phyloP scores from a whole-genome alignment of 2,888 invertebrate genomes.

The Galerucella calmariensis region DNA sequence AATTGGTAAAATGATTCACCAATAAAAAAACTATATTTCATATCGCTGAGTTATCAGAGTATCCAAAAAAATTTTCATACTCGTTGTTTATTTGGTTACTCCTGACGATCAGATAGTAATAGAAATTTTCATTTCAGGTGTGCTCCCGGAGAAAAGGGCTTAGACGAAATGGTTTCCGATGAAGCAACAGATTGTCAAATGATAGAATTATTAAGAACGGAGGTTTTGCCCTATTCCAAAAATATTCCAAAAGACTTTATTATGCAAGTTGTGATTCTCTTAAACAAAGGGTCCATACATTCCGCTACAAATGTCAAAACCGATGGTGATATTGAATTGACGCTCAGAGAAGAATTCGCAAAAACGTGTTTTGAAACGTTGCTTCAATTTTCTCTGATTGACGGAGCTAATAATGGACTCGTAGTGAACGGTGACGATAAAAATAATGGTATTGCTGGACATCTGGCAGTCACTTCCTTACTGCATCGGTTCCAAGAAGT shows the following conservation, averaged over 20 bases:
- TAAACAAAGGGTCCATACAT: constrained; percentile 88
- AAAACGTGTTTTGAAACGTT: constrained; percentile 96
- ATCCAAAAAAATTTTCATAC: too few species aligned
- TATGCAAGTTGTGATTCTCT: constrained; percentile 82
- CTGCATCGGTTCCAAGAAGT: constrained; percentile 94
- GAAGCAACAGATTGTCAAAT: constrained; percentile 87
- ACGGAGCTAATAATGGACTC: constrained; percentile 71
- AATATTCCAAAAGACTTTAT: constrained; percentile 84
- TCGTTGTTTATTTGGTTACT: background rate
- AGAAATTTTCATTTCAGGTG: constrained; percentile 59
- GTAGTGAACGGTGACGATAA: constrained; percentile 64
- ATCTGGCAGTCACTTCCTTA: constrained; percentile 90
- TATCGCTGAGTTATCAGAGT: too few species aligned
- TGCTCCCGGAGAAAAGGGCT: constrained; percentile 69
- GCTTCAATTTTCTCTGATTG: constrained; percentile 89
- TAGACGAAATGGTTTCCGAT: constrained; percentile 72
- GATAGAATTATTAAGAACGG: constrained; percentile 82
- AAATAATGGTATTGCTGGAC: constrained; percentile 72
- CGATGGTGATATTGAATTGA: constrained; percentile 83
- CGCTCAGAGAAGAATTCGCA: constrained; percentile 94
- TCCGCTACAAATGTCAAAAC: constrained; percentile 75
- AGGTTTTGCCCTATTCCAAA: constrained; percentile 83
- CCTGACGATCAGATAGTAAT: too few species aligned
- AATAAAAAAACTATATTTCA: too few species aligned
- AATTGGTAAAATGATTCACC: too few species aligned